Base-by-base conservation (phyloP, 2,113 vertebrate species). In the Opisthocomus hoazin region DNA sequence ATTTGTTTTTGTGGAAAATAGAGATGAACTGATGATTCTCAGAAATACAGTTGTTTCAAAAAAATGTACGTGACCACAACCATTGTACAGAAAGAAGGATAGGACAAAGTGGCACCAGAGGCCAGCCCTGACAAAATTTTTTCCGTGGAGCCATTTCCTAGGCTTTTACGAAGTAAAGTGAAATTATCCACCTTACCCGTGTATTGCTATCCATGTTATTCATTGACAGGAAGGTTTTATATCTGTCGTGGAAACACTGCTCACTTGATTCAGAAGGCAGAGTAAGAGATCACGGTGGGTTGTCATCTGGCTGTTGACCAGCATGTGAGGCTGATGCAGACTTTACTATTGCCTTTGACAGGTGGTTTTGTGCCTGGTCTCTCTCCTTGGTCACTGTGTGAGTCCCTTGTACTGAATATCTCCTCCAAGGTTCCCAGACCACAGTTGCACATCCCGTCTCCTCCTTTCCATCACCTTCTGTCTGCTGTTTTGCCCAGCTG, bases 321-420 rank as follows among this genome's bases (percentile, higher is more conserved):
- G 18, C 3, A 1, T 1, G 1, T 39, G 43, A 45, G 27, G 43
- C 43, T 70, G 80, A 61, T 32, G 29, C 5, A 12, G 2, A 7
- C 37, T 37, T 88, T 12, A 2, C 10, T 50, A 11, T 21, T 77
- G 46, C 6, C 10, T 68, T 92, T 83, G 39, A 61, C 30, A 54
- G 24, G 11, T 61, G 26, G 5, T 88, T 86, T 85, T 70, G 19
- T 7, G 7, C 9, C 30, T 48, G 7, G 10, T 57, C 9, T 82
- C 32, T 56, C 15, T 22, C 4, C 9, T 7, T 4, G 1, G 10
- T 57, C 21, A 20, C 12, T 60, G 8, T 61, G 16, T 2, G 4
- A 82, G 4, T 51, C 19, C 19, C 30, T 75, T 4, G 17, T 36
- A 11, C 37, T 34, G 37, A 84, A 81, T 5, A 14, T 79, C n/a